phyloP scores from a whole-genome alignment of 2,113 vertebrate species.

The Petromus typicus region DNA sequence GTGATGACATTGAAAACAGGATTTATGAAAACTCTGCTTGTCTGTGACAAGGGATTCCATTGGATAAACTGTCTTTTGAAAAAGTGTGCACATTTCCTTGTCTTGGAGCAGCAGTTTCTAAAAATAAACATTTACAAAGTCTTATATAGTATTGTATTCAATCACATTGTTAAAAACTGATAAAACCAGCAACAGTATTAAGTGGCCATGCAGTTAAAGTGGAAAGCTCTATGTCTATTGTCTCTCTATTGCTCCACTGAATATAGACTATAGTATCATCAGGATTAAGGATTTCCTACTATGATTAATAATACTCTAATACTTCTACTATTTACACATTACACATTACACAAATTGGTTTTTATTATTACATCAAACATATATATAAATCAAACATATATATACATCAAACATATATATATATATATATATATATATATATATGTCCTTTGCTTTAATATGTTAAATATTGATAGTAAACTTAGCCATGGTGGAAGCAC shows the following conservation, averaged over 20 bases:
- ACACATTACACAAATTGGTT: too few relatives aligned
- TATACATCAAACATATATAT: too few relatives aligned
- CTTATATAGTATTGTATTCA: slow-evolving; percentile 54
- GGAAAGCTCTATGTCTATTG: too few relatives aligned
- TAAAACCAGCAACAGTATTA: neutral
- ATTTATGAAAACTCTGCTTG: slow-evolving; percentile 98
- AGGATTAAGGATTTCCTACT: too few relatives aligned
- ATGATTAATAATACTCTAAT: too few relatives aligned
- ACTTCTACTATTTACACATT: too few relatives aligned
- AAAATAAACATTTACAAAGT: slow-evolving; percentile 76
- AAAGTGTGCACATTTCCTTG: slow-evolving; percentile 93
- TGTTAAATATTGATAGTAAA: neutral
- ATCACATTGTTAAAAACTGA: slow-evolving; percentile 4
- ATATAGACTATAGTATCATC: too few relatives aligned
- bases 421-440: neutral
- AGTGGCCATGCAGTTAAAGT: neutral
- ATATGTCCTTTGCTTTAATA: neutral
- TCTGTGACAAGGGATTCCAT: slow-evolving; percentile 96
- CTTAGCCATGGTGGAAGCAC: neutral
- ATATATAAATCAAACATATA: too few relatives aligned
- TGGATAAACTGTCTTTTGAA: slow-evolving; percentile 96
- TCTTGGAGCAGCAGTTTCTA: slow-evolving; percentile 93
- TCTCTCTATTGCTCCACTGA: too few relatives aligned
- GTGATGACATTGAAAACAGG: slow-evolving; percentile 97
- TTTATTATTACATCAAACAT: too few relatives aligned